Base-by-base conservation (phyloP, 2,888 invertebrate species). In the Minunthozetes semirufus region DNA sequence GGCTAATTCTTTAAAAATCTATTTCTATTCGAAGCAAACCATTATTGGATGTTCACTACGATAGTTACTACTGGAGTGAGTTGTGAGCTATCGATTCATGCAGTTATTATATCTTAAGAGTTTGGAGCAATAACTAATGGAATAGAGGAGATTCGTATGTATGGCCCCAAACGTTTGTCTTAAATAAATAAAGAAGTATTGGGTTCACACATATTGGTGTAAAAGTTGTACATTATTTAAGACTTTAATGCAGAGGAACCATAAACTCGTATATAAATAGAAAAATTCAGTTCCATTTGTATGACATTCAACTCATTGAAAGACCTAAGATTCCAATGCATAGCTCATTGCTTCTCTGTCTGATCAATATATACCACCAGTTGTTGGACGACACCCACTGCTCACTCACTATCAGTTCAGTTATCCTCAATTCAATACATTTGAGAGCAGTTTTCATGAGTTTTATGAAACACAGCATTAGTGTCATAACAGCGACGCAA, bases 101-200 rank as follows among this genome's bases (percentile, higher is more conserved):
- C 6, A 9, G 27, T 59, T 61, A 33, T 33, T 33, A 33, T 61
- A 33, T 61, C 61, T 61, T 61, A 61, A 61, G 33, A 61, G 61
- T 61, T 61, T 61, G 61, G 1, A 33, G 61, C 9, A 29, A 61
- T 56, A 56, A 19, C n/a, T 50, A n/a, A 42, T 42, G 42, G 42
- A 56, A 56, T 25, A 56, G 56, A 19, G 19, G 19, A 50, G 19
- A 56, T 22, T 1, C n/a, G 11, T 56, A 25, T 56, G 22, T 56
- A 56, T 25, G 13, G 56, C 25, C n/a, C 25, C n/a, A 11, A 56
- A 56, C 56, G 19, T 19, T 13, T 56, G 56, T 42, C 68, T 68
- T 68, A 46, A 42, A 68, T 68, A 68, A 68, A 68, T 68, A 68
- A 68, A 68, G 68, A 68, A 68, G 46, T 68, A 42, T 68, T 68